Evolutionary conservation across 2,797 vertebrate genomes (phyloP), one percentile per base, ranked within the genome.

Genomic region (Danio aesculapii): DNA sequence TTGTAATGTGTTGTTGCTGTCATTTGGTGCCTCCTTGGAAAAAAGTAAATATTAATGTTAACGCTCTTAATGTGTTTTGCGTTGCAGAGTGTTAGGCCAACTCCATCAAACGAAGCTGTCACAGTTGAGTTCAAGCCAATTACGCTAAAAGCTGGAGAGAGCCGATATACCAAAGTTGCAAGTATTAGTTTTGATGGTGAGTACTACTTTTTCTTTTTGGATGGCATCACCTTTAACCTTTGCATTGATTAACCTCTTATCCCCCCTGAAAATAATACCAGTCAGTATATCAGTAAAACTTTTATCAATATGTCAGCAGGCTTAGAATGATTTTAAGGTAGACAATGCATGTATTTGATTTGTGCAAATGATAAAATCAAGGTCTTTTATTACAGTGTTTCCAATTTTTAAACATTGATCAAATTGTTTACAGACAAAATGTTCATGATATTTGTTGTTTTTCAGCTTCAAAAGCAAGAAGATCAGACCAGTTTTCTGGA

Each of bases 161-260:
- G 92, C 90, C 96, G 96, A 96, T 99, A 99, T 88, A 98, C 98
- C 93, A 99, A 98, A 96, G 98, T 99, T 84, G 98, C 98, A 87
- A 98, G 96, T 91, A 97, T 99, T 93, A 95, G 94, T 94, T 99
- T 99, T 94, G 98, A 99, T 92, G 96, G 98, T 98, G 90, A 95
- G 97, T 93, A 0, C 4, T 71, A 30, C 30, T 30, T 1, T n/a
- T 74, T 44, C n/a, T 78, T n/a, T 55, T 43, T 9, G 1, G 5
- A 41, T n/a, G 8, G 3, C n/a, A 21, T 72, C 39, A 11, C 50
- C n/a, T 67, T 66, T 80, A 39, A 53, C 47, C 41, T 71, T 77
- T 17, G 9, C n/a, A 72, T 73, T 8, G 41, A 72, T 71, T 63
- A n/a, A 64, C 5, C 14, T 6, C 9, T 77, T 14, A 53, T 19